phyloP scores from a whole-genome alignment of 2,113 vertebrate genomes.

The Entomyzon cyanotis region DNA sequence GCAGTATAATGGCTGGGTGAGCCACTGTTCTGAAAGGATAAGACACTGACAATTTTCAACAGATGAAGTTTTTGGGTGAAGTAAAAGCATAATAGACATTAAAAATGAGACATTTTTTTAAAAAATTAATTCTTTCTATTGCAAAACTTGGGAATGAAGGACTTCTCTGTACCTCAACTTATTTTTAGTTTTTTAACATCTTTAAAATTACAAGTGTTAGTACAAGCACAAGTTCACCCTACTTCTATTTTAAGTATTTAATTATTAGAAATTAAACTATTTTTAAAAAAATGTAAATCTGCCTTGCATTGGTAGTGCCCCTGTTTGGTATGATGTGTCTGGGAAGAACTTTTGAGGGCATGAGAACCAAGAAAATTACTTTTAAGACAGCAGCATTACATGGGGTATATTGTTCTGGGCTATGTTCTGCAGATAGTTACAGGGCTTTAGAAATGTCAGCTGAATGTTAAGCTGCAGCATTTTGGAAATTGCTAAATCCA shows the following conservation, averaged over 20 bases:
- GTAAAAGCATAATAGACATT: not conserved
- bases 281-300: rapidly evolving
- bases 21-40: not conserved
- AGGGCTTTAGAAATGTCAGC: not conserved
- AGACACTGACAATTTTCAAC: not conserved
- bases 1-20: not conserved
- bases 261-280: not conserved
- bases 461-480: not conserved
- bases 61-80: not conserved
- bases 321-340: not conserved
- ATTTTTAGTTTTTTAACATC: not conserved
- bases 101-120: not conserved
- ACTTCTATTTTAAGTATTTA: not conserved
- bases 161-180: not conserved
- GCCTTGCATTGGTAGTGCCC: not conserved
- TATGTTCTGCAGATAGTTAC: not conserved
- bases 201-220: not conserved
- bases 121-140: not conserved
- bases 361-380: not conserved
- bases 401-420: not conserved
- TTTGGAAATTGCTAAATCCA: not conserved
- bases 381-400: not conserved
- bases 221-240: not conserved
- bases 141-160: not conserved
- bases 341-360: not conserved